Base-by-base conservation (phyloP, 1,140 invertebrate species). In the Diprion similis region DNA sequence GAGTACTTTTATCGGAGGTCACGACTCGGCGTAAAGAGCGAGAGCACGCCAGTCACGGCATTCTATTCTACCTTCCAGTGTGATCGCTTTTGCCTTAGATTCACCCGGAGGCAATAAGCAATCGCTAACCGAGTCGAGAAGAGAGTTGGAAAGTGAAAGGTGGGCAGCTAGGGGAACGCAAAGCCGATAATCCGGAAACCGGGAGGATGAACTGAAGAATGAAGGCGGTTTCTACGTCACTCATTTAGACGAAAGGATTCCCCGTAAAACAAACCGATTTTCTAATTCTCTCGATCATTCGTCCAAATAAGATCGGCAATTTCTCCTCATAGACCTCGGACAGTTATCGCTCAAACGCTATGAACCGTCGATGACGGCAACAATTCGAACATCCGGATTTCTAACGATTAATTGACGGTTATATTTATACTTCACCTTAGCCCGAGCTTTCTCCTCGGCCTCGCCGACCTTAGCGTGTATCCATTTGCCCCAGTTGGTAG, bases 401-500 rank as follows among this genome's bases (percentile, higher is more conserved):
- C 24, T 37, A 37, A 37, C 24, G 24, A 37, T 37, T 37, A 37
- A 37, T 37, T 37, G 24, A 37, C 24, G 24, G 2, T 37, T 6
- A 37, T 6, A 37, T 37, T 37, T 37, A 37, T 37, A 37, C 24
- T 59, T 59, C n/a, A 82, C 19, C 10, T 69, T 66, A 3, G 18
- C 73, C 0, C 71, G 6, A 2, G 75, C 68, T 64, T 81, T 77
- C 0, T 75, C 70, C 17, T 78, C 51, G 15, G 78, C 80, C 65
- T 81, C 75, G 19, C 51, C 24, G 18, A 82, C 77, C 10, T 79
- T 77, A 1, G 70, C 75, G 0, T 77, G 71, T n/a, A 85, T 75
- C 84, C 84, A 86, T 10, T 17, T 19, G 0, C 72, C 72, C 83
- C 83, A 85, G 48, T 78, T 24, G 9, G 77, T 67, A 10, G 82